Base-by-base conservation (phyloP, 1,140 invertebrate genomes). In the Rhagoletis zephyria region DNA sequence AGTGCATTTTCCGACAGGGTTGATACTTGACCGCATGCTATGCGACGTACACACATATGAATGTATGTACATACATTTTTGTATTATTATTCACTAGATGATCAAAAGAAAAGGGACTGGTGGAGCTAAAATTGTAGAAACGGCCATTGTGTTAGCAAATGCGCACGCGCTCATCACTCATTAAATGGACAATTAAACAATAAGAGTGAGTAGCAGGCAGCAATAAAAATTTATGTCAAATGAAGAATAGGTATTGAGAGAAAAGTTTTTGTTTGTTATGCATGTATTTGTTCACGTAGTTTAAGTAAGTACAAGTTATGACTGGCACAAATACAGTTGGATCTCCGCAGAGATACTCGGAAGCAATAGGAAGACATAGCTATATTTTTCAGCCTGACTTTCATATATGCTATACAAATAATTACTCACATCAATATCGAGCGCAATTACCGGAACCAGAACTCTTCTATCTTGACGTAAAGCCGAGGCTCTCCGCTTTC, bases 101-200 rank as follows among this genome's bases (percentile, higher is more conserved):
- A 4, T 42, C 3, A 67, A 12, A 45, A 74, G 40, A 45, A 45
- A 74, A 48, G 67, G 67, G 67, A 45, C 6, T 16, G 42, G 10
- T 48, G 14, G 14, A 9, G 67, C 30, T 30, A 30, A 30, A 67
- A 9, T 48, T 74, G 42, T 45, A 30, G 42, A 45, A 48, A 42
- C 67, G 45, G n/a, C 42, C 14, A 74, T 74, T 74, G 67, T 48
- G 14, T 74, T 42, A 6, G 40, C 67, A 48, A 48, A 42, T 74
- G 12, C 67, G 67, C 67, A 74, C 67, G 67, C 67, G 67, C 67
- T 74, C 67, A 48, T 16, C 12, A 74, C 67, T 74, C 67, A 74
- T 74, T 74, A 74, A 45, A 42, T 40, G 67, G 14, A 74, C 40
- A 40, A 74, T 48, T 74, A 74, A 74, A 48, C 30, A 74, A 16